phyloP scores from a whole-genome alignment of 2,888 invertebrate genomes.

The Slavum lentiscoides region DNA sequence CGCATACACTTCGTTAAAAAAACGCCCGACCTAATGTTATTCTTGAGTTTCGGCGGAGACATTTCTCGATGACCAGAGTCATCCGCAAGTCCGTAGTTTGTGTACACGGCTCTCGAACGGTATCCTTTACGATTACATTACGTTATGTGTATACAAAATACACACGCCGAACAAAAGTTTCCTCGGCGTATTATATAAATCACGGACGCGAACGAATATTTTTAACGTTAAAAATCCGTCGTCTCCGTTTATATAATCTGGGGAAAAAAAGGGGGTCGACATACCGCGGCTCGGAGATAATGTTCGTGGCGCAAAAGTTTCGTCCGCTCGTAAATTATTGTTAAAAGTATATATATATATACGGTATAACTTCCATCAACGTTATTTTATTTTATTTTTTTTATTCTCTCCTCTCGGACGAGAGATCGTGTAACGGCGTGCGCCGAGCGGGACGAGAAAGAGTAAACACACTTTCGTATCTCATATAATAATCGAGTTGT shows the following conservation, averaged over 20 bases:
- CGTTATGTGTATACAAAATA: not conserved
- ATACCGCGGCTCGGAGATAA: not conserved
- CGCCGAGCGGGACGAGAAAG: not conserved
- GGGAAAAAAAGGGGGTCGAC: conserved; percentile 26
- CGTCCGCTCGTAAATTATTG: conserved; percentile 33
- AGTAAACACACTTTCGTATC: conserved; percentile 7
- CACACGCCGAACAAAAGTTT: conserved; percentile 7
- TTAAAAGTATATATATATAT: conserved; percentile 11
- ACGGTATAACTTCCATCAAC: conserved; percentile 20
- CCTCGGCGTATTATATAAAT: conserved; percentile 17
- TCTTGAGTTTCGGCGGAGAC: not conserved
- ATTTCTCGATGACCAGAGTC: not conserved
- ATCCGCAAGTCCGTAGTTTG: not conserved
- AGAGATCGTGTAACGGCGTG: not conserved
- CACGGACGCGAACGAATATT: conserved; percentile 17
- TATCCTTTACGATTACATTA: not conserved
- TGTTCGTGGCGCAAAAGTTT: conserved; percentile 10
- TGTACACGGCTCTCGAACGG: too few relatives aligned
- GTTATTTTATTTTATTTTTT: not conserved
- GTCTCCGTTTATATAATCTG: not conserved
- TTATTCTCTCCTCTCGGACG: not conserved
- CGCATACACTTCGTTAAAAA: not conserved
- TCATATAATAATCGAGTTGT: conserved; percentile 5
- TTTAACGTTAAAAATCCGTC: conserved; percentile 12
- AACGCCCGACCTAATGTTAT: not conserved